phyloP scores from a whole-genome alignment of 1,140 invertebrate genomes.

The Drosophila carrolli region DNA sequence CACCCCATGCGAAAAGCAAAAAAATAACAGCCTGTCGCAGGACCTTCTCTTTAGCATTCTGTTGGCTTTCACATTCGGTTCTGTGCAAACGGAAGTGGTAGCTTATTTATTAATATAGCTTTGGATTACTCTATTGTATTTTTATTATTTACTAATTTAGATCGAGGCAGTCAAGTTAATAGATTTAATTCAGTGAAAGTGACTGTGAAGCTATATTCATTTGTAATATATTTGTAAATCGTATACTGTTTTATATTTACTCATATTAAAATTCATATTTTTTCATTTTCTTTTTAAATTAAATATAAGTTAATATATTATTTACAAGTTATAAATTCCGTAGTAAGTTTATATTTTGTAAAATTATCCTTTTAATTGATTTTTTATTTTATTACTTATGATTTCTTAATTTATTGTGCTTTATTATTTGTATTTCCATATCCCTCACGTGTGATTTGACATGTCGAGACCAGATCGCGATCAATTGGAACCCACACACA shows the following conservation, averaged over 20 bases:
- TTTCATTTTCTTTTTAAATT: too few species aligned
- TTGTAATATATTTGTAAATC: background rate
- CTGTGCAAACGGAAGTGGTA: background rate
- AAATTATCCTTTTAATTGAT: background rate
- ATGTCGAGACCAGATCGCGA: conserved; percentile 44
- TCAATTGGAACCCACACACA: conserved; percentile 55
- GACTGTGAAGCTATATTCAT: background rate
- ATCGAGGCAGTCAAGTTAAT: too few species aligned
- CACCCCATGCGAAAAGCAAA: conserved; percentile 25
- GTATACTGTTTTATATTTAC: background rate
- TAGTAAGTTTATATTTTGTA: background rate
- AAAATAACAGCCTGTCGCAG: conserved; percentile 6
- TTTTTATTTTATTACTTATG: conserved; percentile 43
- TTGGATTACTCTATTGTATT: background rate
- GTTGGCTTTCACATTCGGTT: background rate
- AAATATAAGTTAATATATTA: too few species aligned
- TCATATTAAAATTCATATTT: too few species aligned
- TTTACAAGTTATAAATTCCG: too few species aligned
- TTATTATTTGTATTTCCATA: conserved; percentile 40
- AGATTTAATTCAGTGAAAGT: background rate
- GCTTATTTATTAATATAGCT: background rate
- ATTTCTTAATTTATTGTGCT: conserved; percentile 21
- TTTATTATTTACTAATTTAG: background rate
- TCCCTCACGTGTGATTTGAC: conserved; percentile 31
- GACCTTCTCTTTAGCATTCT: background rate